Percentiles rank a stretch among this genome's conserved stretches.
phyloP scores from a whole-genome alignment of 2,888 invertebrate species.

The Athetis lepigone region DNA sequence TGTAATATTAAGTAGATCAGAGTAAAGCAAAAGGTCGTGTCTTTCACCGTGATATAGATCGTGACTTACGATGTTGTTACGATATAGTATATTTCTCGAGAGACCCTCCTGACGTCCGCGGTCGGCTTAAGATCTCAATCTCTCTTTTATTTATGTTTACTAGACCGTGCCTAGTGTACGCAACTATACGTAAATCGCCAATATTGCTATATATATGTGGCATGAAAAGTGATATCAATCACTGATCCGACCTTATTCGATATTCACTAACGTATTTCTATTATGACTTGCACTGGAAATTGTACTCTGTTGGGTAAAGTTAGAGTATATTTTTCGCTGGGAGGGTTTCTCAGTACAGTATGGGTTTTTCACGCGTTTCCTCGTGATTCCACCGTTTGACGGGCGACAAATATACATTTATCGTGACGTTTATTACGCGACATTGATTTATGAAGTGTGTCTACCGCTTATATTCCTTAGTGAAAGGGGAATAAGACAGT shows the following conservation, averaged over 20 bases:
- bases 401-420: conserved; percentile 77
- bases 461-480: conserved; percentile 51
- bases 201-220: conserved; percentile 44
- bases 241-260: conserved; percentile 63
- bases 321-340: conserved; percentile 47
- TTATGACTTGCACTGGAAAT: conserved; percentile 8
- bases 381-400: conserved; percentile 68
- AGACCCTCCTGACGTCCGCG: conserved; percentile 23
- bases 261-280: conserved; percentile 56
- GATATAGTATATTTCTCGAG: conserved; percentile 8
- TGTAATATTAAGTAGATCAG: not conserved
- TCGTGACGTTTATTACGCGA: conserved; percentile 77
- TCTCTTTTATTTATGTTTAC: conserved; percentile 49
- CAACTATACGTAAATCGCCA: conserved; percentile 42
- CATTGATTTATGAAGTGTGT: conserved; percentile 74
- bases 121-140: conserved; percentile 19
- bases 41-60: not conserved
- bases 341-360: conserved; percentile 20
- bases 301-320: conserved; percentile 5
- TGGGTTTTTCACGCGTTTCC: conserved; percentile 62
- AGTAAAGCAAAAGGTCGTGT: too few relatives aligned
- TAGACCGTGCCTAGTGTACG: conserved; percentile 24
- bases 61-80: not conserved
- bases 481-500: conserved; percentile 46
- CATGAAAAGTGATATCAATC: conserved; percentile 68